Evolutionary conservation across 2,888 invertebrate species (phyloP).

Genomic region (Mellilla xanthometata): DNA sequence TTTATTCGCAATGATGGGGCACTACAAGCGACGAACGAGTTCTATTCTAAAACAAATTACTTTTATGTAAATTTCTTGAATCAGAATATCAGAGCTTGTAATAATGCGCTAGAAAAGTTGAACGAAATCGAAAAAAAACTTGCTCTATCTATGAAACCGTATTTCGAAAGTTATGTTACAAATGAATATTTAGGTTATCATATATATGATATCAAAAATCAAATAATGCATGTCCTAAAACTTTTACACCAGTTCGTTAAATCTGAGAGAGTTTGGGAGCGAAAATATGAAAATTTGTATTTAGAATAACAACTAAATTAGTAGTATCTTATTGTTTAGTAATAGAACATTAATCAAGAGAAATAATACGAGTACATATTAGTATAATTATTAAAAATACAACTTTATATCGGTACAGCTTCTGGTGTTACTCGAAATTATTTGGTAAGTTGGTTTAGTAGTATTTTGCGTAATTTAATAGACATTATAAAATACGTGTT

Average conservation of each 20-base stretch:
- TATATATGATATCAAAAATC: constrained; percentile 11
- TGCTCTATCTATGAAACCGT: constrained; percentile 11
- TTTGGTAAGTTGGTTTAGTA: too few species aligned
- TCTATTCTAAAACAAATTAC: constrained; percentile 36
- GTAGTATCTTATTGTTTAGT: too few species aligned
- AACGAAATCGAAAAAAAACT: constrained; percentile 1
- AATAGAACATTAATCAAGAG: too few species aligned
- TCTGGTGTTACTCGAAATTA: too few species aligned
- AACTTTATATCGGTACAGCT: too few species aligned
- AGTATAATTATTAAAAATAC: too few species aligned
- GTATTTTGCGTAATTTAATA: too few species aligned
- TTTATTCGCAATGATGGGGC: constrained; percentile 23
- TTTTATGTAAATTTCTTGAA: constrained; percentile 33
- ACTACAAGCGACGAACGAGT: constrained; percentile 31
- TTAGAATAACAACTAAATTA: too few species aligned
- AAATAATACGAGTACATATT: too few species aligned
- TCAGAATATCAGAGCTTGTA: constrained; percentile 9
- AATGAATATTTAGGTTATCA: constrained; percentile 23
- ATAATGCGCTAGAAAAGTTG: constrained; percentile 15
- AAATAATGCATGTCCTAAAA: neutral
- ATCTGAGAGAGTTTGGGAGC: too few species aligned
- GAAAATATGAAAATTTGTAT: too few species aligned
- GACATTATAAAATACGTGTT: too few species aligned
- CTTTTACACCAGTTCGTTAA: neutral
- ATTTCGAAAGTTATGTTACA: constrained; percentile 15